Conservation (phyloP, 2,888 invertebrate species). For the Ochlodes sylvanus region DNA sequence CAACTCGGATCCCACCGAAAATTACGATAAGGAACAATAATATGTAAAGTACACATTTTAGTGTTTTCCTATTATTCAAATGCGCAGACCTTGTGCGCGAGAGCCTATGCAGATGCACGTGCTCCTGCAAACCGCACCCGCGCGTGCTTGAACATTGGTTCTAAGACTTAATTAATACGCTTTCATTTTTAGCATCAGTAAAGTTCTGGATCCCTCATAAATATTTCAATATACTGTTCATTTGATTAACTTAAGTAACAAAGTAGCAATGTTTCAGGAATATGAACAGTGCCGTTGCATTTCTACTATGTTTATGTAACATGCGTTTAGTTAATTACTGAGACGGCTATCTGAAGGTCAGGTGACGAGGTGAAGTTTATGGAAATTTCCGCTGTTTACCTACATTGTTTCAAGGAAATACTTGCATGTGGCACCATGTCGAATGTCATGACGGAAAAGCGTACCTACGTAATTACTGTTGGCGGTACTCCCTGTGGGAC, state of each 20-base stretch:
- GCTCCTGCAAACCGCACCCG: too few relatives aligned
- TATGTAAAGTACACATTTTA: too few relatives aligned
- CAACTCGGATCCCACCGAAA: too few relatives aligned
- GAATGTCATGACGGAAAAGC: constrained; percentile 4
- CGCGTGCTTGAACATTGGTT: too few relatives aligned
- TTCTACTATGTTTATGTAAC: constrained; percentile 2
- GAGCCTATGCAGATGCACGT: too few relatives aligned
- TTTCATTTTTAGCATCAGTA: too few relatives aligned
- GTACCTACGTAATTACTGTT: background rate
- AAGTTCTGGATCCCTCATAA: background rate
- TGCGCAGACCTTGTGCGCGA: too few relatives aligned
- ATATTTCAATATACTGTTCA: background rate
- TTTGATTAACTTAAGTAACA: background rate
- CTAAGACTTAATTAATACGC: too few relatives aligned
- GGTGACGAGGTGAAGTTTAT: constrained; percentile 19
- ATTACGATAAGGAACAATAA: too few relatives aligned
- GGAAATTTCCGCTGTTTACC: constrained; percentile 14
- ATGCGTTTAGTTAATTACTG: constrained; percentile 19
- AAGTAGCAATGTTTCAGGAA: too few relatives aligned
- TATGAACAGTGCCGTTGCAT: background rate
- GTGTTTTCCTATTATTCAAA: too few relatives aligned
- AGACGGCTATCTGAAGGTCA: constrained; percentile 13
- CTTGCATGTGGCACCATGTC: constrained; percentile 4
- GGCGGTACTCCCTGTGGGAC: background rate
- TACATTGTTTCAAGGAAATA: constrained; percentile 16